phyloP scores from a whole-genome alignment of 2,797 vertebrate genomes.

The Chelon labrosus region DNA sequence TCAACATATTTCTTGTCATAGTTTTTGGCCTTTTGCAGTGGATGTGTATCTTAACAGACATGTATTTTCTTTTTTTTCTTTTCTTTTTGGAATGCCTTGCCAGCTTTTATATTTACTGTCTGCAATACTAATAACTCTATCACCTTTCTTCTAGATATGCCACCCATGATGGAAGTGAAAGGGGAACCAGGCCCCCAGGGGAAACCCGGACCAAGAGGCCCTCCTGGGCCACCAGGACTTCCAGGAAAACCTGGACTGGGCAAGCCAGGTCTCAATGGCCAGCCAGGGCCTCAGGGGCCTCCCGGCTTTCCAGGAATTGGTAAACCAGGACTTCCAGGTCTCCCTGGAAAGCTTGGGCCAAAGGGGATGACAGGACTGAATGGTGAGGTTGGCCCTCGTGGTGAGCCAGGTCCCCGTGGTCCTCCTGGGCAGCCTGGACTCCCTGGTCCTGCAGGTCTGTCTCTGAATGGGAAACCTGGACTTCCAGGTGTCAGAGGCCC shows the following conservation, averaged over 20 bases:
- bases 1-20: background rate
- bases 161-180: slow-evolving; percentile 93
- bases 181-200: slow-evolving; percentile 96
- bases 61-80: background rate
- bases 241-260: slow-evolving; percentile 95
- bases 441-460: slow-evolving; percentile 94
- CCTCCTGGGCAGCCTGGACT: slow-evolving; percentile 92
- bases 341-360: slow-evolving; percentile 93
- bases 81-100: background rate
- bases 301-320: slow-evolving; percentile 94
- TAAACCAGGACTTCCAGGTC: slow-evolving; percentile 94
- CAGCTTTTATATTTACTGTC: background rate
- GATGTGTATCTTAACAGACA: background rate
- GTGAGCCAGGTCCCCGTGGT: slow-evolving; percentile 93
- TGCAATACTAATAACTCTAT: background rate
- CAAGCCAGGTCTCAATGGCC: slow-evolving; percentile 95
- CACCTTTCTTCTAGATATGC: slow-evolving; percentile 88
- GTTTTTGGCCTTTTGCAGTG: background rate
- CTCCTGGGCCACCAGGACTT: slow-evolving; percentile 90
- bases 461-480: slow-evolving; percentile 96
- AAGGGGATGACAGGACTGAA: slow-evolving; percentile 91
- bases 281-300: slow-evolving; percentile 92
- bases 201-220: slow-evolving; percentile 94
- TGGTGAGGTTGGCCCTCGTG: slow-evolving; percentile 91
- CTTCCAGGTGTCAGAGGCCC: slow-evolving; percentile 89